phyloP scores from a whole-genome alignment of 2,797 vertebrate species.

The Sebastes trivittatus region DNA sequence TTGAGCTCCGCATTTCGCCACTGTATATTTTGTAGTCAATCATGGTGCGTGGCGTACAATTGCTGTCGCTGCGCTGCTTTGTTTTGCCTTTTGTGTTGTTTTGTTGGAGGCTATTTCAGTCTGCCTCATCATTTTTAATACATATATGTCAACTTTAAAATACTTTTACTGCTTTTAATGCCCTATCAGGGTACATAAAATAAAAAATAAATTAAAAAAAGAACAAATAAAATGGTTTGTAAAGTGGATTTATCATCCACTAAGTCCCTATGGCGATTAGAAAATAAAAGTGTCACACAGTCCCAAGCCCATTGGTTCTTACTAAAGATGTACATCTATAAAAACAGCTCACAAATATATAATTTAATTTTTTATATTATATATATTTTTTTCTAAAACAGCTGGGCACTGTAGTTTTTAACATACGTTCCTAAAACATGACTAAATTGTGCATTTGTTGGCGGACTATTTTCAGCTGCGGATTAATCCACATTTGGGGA shows the following conservation, averaged over 20 bases:
- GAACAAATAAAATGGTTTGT: not conserved
- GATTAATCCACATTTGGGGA: not conserved
- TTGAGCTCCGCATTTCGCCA: conserved; percentile 42
- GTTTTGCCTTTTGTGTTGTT: not conserved
- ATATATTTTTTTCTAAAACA: too few relatives aligned
- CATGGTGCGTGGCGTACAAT: not conserved
- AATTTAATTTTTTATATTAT: not conserved
- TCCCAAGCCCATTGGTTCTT: too few relatives aligned
- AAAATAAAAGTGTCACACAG: not conserved
- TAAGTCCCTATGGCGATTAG: not conserved
- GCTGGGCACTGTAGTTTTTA: too few relatives aligned
- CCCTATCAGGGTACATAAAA: not conserved
- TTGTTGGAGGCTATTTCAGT: not conserved
- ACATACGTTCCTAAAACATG: too few relatives aligned
- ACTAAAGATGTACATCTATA: too few relatives aligned
- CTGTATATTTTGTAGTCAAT: conserved; percentile 38
- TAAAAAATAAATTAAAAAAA: not conserved
- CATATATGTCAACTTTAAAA: not conserved
- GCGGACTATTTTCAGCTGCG: not conserved
- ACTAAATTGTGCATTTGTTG: not conserved
- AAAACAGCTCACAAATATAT: not conserved
- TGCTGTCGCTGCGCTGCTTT: conserved; percentile 11
- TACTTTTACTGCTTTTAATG: not conserved
- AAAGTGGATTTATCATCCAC: not conserved
- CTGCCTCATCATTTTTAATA: not conserved